phyloP scores from a whole-genome alignment of 2,797 vertebrate species.

The Sciurus carolinensis region DNA sequence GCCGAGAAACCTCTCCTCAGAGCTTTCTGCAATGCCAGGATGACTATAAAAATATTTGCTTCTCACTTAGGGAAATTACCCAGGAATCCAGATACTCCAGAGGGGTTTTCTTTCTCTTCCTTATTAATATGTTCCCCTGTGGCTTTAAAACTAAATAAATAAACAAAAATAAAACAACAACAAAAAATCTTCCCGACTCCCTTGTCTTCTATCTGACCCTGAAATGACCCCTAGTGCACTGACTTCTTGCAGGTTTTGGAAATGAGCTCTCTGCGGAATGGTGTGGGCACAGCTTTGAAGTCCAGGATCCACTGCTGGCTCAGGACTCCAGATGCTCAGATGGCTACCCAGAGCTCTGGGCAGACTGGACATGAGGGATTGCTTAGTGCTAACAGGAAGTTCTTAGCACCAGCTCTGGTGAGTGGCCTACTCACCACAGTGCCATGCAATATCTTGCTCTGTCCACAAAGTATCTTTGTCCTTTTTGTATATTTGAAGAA shows the following conservation, averaged over 20 bases:
- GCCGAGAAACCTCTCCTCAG: background rate
- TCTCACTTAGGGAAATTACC: constrained; percentile 84
- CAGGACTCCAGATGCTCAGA: constrained; percentile 80
- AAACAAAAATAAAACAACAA: constrained; percentile 80
- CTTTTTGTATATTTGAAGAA: background rate
- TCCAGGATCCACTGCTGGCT: constrained; percentile 67
- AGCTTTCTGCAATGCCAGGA: background rate
- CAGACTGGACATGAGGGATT: background rate
- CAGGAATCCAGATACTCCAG: constrained; percentile 85
- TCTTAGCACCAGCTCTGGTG: background rate
- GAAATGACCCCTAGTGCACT: constrained; percentile 83
- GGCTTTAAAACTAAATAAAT: constrained; percentile 82
- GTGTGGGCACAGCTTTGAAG: constrained; percentile 82
- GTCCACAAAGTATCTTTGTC: rapidly evolving
- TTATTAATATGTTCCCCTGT: constrained; percentile 38
- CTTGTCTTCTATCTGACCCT: constrained; percentile 86
- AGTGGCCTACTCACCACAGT: rapidly evolving
- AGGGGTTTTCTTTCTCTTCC: constrained; percentile 80
- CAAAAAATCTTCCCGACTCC: constrained; percentile 76
- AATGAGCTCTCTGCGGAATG: constrained; percentile 81
- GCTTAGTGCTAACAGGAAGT: background rate
- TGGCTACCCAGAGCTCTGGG: background rate
- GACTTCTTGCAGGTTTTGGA: constrained; percentile 85
- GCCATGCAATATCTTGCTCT: rapidly evolving
- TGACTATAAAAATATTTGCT: constrained; percentile 76